Base-by-base conservation (phyloP, 2,888 invertebrate species). In the Argyresthia albistria region DNA sequence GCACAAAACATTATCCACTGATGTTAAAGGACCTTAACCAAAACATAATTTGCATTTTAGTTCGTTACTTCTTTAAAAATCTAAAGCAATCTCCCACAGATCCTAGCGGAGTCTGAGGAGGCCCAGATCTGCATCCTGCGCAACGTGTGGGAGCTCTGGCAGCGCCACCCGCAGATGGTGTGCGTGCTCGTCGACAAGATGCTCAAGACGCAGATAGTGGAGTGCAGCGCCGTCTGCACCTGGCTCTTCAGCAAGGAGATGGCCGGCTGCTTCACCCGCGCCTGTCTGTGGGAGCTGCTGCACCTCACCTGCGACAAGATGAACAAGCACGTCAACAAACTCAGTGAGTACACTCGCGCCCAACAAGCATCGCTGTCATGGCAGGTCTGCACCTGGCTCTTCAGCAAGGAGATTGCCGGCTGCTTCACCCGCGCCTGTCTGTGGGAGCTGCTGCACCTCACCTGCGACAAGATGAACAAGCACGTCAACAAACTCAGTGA, bases 381-480 rank as follows among this genome's bases (percentile, higher is more conserved):
- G n/a, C n/a, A n/a, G n/a, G 98, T 99, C 11, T 98, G 98, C 48
- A 97, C 97, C 61, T 99, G 98, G 98, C 93, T 98, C 58, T 99
- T 99, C 86, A 96, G 97, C 6, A 95, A 95, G 78, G 95, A 96
- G 74, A 97, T 98, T 97, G 90, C 92, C 14, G 87, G 91, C 0
- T 96, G 94, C 79, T 98, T 98, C 77, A 97, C 97, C 0, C 96
- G 97, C 79, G 91, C 93, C 68, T 98, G 96, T 76, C 90, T 98
- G 15, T 99, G 99, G 98, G 99, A 99, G 87, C 93, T 99, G 56
- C 89, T 99, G 52, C 97, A 98, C 78, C 87, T 97, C 55, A 98
- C 98, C 2, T 96, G 99, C 50, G 94, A 95, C 65, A 98, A 98
- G 87, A 97, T 98, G 95, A 97, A 97, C 72, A 96, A 96, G 69